Conservation (phyloP, 2,113 vertebrate genomes). For the Ammospiza nelsoni region DNA sequence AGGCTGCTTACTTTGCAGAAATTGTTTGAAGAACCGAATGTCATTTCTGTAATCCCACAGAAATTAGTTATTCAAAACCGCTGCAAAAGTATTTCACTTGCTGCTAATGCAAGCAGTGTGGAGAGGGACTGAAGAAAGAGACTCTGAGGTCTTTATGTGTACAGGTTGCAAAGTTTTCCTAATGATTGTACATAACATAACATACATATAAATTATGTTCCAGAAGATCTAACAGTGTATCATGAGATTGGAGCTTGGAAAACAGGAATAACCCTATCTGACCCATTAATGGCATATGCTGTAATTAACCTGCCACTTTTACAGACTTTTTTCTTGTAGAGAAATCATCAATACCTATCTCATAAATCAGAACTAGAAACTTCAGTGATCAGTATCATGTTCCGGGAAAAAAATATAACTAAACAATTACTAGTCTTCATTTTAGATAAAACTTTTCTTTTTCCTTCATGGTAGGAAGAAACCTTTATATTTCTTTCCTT, state of each 20-base stretch:
- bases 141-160: not conserved
- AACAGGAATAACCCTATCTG: not conserved
- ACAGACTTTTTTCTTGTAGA: not conserved
- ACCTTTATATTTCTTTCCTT: not conserved
- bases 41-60: not conserved
- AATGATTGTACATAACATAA: not conserved
- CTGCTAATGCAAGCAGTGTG: not conserved
- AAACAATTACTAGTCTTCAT: not conserved
- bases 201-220: not conserved
- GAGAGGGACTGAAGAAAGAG: not conserved
- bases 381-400: not conserved
- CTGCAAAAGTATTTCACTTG: not conserved
- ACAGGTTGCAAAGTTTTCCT: not conserved
- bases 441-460: not conserved
- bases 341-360: not conserved
- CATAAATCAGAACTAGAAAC: not conserved
- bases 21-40: not conserved
- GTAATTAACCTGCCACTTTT: not conserved
- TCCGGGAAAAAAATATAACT: not conserved
- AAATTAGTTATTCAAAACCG: constrained; percentile 28
- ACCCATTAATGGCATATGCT: not conserved
- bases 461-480: not conserved
- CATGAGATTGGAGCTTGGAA: not conserved
- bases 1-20: not conserved
- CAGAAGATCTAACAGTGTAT: not conserved